These are phyloP conservation scores for Dynastes grantii DNA, from an alignment of 2,888 invertebrate species.

Conservation along the genomic window DNA sequence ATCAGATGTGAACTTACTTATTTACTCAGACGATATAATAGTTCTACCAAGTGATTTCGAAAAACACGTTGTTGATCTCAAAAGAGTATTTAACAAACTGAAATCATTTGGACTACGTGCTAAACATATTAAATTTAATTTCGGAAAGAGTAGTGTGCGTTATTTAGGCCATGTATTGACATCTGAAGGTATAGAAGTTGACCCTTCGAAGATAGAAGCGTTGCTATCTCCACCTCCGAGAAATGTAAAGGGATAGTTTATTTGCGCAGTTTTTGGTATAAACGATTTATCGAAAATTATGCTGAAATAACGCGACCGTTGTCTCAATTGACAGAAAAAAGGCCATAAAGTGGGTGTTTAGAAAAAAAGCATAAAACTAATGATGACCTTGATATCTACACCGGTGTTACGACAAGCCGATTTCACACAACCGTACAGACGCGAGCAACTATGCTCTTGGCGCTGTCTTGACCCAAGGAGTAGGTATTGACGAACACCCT, in stretches of 20 bases:
- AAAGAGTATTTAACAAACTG: slow-evolving; percentile 52
- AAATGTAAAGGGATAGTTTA: slow-evolving; percentile 42
- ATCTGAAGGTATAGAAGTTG: slow-evolving; percentile 46
- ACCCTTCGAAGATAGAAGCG: slow-evolving; percentile 49
- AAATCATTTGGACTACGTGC: slow-evolving; percentile 53
- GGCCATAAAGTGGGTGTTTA: slow-evolving; percentile 51
- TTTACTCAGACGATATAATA: slow-evolving; percentile 60
- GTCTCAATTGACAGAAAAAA: slow-evolving; percentile 52
- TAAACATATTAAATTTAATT: slow-evolving; percentile 57
- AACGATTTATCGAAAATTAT: slow-evolving; percentile 37
- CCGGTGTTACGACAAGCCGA: slow-evolving; percentile 58
- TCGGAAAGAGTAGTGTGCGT: slow-evolving; percentile 51
- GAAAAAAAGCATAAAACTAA: slow-evolving; percentile 56
- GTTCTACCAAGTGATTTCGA: slow-evolving; percentile 56
- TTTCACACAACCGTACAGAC: slow-evolving; percentile 46
- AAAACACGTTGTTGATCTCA: slow-evolving; percentile 57
- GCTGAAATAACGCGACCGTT: slow-evolving; percentile 51
- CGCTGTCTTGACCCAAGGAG: slow-evolving; percentile 51
- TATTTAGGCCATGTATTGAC: slow-evolving; percentile 56
- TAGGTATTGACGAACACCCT: slow-evolving; percentile 54
- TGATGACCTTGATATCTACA: slow-evolving; percentile 53
- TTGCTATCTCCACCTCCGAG: slow-evolving; percentile 50
- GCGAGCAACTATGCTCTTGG: too few relatives aligned
- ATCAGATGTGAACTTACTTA: slow-evolving; percentile 53
- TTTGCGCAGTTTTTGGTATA: too few relatives aligned